phyloP scores from a whole-genome alignment of 2,113 vertebrate species.

The Protomyctophum bolini region DNA sequence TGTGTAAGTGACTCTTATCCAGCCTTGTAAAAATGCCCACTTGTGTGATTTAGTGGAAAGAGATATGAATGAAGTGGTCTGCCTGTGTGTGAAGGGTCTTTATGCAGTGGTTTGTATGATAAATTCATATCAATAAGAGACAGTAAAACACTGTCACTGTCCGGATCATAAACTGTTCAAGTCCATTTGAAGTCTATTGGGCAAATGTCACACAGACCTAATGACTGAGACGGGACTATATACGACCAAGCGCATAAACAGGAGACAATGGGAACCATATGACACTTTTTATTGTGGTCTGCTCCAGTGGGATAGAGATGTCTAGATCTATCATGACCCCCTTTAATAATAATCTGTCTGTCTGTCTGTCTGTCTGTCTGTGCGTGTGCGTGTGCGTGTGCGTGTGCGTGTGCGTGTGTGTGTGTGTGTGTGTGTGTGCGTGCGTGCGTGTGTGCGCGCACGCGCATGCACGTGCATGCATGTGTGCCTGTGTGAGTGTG shows the following conservation, averaged over 20 bases:
- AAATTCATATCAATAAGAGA: slow-evolving; percentile 27
- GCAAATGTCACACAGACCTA: not conserved
- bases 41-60: slow-evolving; percentile 62
- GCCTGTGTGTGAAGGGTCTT: slow-evolving; percentile 39
- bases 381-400: no score
- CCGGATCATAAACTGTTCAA: slow-evolving; percentile 11
- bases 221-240: not conserved
- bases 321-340: slow-evolving; percentile 7
- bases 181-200: not conserved
- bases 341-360: slow-evolving; percentile 3
- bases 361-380: no score
- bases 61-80: slow-evolving; percentile 51
- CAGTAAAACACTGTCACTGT: slow-evolving; percentile 23
- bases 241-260: slow-evolving; percentile 8
- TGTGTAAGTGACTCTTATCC: slow-evolving; percentile 39
- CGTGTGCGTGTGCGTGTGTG: no score
- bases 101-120: slow-evolving; percentile 27
- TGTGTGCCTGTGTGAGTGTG: no score
- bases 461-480: not conserved
- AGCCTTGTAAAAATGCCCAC: slow-evolving; percentile 55
- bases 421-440: no score
- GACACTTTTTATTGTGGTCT: slow-evolving; percentile 21
- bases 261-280: slow-evolving; percentile 17
- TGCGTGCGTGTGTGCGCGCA: no score
- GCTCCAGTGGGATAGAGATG: slow-evolving; percentile 17